Evolutionary conservation across 2,888 invertebrate species (phyloP).

Genomic region (Torymus texanus): DNA sequence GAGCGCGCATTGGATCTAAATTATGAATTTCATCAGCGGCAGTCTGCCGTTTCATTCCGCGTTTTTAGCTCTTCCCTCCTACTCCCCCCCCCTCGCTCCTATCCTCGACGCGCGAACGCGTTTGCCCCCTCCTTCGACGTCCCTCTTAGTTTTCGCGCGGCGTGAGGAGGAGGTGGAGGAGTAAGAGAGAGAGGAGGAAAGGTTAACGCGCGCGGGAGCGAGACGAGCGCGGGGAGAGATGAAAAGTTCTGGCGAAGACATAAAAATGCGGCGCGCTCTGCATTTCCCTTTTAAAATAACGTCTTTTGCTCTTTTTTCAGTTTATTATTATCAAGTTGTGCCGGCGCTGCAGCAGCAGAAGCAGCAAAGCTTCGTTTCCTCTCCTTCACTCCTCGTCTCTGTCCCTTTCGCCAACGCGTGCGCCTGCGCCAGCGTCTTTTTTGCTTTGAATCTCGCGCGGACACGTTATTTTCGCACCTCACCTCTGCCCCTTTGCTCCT

Average conservation of each 20-base stretch:
- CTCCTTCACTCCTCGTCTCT: constrained; percentile 17
- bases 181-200: constrained; percentile 44
- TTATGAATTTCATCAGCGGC: constrained; percentile 75
- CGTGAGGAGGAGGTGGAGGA: constrained; percentile 18
- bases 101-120: not conserved
- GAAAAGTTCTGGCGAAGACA: constrained; percentile 65
- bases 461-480: constrained; percentile 24
- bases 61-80: constrained; percentile 59
- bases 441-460: constrained; percentile 27
- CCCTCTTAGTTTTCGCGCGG: constrained; percentile 59
- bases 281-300: constrained; percentile 76
- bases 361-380: not conserved
- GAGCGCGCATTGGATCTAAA: constrained; percentile 75
- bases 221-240: constrained; percentile 52
- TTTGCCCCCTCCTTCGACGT: constrained; percentile 41
- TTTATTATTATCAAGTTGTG: constrained; percentile 75
- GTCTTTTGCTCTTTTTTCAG: constrained; percentile 73
- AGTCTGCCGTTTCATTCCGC: constrained; percentile 64
- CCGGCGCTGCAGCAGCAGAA: constrained; percentile 57
- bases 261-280: constrained; percentile 75
- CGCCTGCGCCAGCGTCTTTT: constrained; percentile 2
- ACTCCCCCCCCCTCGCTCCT: constrained; percentile 30
- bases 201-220: constrained; percentile 29
- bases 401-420: constrained; percentile 35
- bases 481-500: constrained; percentile 5